These are phyloP conservation scores for Coptodon bakossiorum DNA, from an alignment of 2,113 vertebrate species.

Conservation along the genomic window DNA sequence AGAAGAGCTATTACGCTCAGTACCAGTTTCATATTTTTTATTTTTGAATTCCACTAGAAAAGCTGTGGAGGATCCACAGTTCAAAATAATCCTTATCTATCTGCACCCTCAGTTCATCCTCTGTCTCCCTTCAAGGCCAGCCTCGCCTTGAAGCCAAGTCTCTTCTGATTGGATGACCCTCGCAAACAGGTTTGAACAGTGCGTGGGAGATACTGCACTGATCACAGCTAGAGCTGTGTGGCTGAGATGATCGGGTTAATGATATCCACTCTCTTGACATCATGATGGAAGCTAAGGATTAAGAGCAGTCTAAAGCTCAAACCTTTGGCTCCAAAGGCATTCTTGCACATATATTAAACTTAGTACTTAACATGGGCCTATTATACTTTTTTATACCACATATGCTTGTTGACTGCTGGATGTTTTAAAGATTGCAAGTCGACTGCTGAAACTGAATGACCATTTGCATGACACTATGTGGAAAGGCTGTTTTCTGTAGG, in stretches of 20 bases:
- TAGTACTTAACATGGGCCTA: not conserved
- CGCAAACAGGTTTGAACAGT: not conserved
- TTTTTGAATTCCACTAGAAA: not conserved
- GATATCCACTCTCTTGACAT: not conserved
- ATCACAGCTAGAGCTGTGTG: not conserved
- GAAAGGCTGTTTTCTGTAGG: not conserved
- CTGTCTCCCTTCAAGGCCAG: not conserved
- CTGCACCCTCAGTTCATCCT: not conserved
- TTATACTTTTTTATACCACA: not conserved
- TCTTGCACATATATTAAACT: not conserved
- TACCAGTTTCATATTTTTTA: not conserved
- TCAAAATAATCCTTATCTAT: not conserved
- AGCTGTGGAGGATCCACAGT: not conserved
- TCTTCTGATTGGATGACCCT: not conserved
- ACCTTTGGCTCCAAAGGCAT: not conserved
- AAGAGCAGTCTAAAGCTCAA: not conserved
- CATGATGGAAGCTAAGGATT: not conserved
- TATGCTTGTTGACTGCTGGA: not conserved
- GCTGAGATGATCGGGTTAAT: not conserved
- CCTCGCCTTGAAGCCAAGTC: not conserved
- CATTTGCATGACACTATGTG: not conserved
- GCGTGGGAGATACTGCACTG: not conserved
- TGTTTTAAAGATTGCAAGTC: not conserved
- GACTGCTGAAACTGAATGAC: not conserved
- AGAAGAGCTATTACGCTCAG: not conserved